A percentile compares a stretch with the other conserved stretches of the same genome.
phyloP scores from a whole-genome alignment of 2,113 vertebrate genomes.

The Neofelis nebulosa region DNA sequence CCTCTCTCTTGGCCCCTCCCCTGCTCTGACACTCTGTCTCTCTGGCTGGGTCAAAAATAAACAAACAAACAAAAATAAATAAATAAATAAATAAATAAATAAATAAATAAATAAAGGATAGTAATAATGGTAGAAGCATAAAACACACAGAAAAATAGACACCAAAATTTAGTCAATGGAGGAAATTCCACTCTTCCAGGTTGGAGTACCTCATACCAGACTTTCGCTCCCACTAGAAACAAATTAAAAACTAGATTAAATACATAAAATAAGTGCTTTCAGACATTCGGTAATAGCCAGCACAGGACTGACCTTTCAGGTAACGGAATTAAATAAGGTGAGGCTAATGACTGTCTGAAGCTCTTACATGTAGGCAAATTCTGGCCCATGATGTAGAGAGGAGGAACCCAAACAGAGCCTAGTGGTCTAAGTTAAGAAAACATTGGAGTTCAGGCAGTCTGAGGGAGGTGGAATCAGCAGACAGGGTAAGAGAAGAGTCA shows the following conservation, averaged over 20 bases:
- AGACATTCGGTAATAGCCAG: not conserved
- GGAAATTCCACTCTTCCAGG: not conserved
- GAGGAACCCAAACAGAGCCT: not conserved
- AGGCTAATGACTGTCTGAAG: not conserved
- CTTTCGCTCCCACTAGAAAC: not conserved
- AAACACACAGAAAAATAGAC: not conserved
- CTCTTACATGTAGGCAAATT: not conserved
- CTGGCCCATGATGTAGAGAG: not conserved
- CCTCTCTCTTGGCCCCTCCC: too few species aligned
- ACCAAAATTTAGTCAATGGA: not conserved
- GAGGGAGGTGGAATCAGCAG: not conserved
- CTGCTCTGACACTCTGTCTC: too few species aligned
- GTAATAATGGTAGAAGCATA: not conserved
- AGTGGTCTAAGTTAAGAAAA: not conserved
- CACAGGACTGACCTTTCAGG: not conserved
- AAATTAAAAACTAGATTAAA: not conserved
- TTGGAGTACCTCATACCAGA: not conserved
- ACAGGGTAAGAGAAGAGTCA: not conserved
- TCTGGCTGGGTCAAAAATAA: too few species aligned
- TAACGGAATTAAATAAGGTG: not conserved
- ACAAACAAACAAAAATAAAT: too few species aligned
- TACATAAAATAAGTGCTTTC: not conserved
- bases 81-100: too few species aligned
- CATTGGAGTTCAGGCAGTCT: not conserved
- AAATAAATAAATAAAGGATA: not conserved